Percentiles rank a stretch among this genome's conserved stretches.
These are phyloP conservation scores for Sclerodermus sp. DNA, from an alignment of 2,888 invertebrate species.

Conservation along the genomic window DNA sequence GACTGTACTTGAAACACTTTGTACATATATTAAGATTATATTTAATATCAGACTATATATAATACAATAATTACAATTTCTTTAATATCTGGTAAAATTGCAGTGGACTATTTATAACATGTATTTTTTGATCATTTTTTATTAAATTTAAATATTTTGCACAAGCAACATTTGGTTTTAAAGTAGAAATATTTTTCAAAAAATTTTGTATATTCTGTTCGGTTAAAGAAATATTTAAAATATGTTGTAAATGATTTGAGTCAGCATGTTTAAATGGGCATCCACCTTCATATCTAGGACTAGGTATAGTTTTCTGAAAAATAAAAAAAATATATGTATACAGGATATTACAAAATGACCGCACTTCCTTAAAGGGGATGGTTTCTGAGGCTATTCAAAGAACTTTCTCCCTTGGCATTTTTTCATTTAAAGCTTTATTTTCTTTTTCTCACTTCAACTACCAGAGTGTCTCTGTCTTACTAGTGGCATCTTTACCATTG, in stretches of 20 bases:
- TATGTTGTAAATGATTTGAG: slow-evolving; percentile 46
- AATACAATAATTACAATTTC: not conserved
- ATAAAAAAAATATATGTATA: slow-evolving; percentile 16
- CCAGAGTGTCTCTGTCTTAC: too few relatives aligned
- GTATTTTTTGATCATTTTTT: slow-evolving; percentile 17
- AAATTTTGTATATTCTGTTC: slow-evolving; percentile 30
- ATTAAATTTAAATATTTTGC: slow-evolving; percentile 36
- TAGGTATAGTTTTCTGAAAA: slow-evolving; percentile 47
- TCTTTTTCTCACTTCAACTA: too few relatives aligned
- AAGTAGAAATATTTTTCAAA: slow-evolving; percentile 20
- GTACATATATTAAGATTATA: too few relatives aligned
- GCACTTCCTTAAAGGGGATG: too few relatives aligned
- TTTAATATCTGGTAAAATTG: slow-evolving; percentile 43
- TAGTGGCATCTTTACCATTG: too few relatives aligned
- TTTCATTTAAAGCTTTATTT: too few relatives aligned
- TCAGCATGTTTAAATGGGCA: slow-evolving; percentile 69
- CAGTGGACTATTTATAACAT: slow-evolving; percentile 39
- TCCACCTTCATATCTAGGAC: slow-evolving; percentile 62
- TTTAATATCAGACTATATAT: too few relatives aligned
- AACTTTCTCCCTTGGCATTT: too few relatives aligned
- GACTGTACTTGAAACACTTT: too few relatives aligned
- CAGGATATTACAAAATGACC: too few relatives aligned
- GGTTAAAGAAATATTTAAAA: slow-evolving; percentile 44
- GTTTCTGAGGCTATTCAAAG: too few relatives aligned
- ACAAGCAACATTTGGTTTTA: slow-evolving; percentile 41